Base-by-base conservation (phyloP, 2,797 vertebrate species). In the Martes flavigula region DNA sequence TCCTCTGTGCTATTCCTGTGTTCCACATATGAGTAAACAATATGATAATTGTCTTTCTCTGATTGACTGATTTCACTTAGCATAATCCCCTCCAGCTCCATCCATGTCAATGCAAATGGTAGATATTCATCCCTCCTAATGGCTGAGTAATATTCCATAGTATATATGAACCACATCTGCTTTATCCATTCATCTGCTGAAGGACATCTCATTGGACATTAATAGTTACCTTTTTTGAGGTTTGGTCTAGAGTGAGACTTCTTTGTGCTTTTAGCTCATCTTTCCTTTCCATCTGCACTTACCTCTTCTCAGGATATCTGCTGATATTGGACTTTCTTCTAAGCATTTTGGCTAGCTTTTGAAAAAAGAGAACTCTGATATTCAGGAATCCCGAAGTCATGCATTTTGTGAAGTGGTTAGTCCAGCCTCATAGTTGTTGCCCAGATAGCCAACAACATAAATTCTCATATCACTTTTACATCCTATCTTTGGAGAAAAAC, bases 321-420 rank as follows among this genome's bases (percentile, higher is more conserved):
- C 93, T 98, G 92, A 85, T 97, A 88, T 96, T 98, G 97, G 97
- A 97, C 98, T 98, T 95, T 97, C 97, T 98, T 98, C 97, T 98
- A 98, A 97, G 91, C 87, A 51, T 87, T 89, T 91, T 92, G 95
- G 97, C 96, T 97, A 98, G 93, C 92, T 97, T 95, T 96, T 68
- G 90, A 95, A 72, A 97, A 98, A 95, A 95, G 96, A 97, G 96
- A 96, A 95, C 95, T 97, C 96, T 98, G 97, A 97, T 91, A 97
- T 97, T 92, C 64, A 95, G 94, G 97, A 95, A 90, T 96, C 96
- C 54, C 46, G 32, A 98, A 97, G 84, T 92, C 91, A 91, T 96
- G 97, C 86, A 83, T 92, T 38, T 96, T 95, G 79, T 73, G 95
- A 97, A 97, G 89, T 97, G 91, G 96, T 98, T 96, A 98, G 97